Conservation (phyloP, 2,797 vertebrate genomes). For the Scolopax rusticola region DNA sequence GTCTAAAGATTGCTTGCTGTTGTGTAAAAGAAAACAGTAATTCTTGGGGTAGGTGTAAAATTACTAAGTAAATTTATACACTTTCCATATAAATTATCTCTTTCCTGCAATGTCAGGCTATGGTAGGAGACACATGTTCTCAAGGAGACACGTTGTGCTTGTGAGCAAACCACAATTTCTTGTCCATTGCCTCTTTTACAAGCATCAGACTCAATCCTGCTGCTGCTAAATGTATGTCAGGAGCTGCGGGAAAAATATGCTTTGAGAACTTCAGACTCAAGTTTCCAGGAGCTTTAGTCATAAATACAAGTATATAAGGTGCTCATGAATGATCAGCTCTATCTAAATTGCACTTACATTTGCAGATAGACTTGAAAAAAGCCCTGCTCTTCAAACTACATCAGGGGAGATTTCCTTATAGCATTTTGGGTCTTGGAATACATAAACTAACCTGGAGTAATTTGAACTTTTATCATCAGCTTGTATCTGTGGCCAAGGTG, state of each 20-base stretch:
- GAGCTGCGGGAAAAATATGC: not conserved
- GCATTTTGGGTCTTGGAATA: not conserved
- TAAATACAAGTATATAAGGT: constrained; percentile 64
- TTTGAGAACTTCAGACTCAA: constrained; percentile 62
- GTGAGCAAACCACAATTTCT: constrained; percentile 10
- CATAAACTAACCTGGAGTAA: not conserved
- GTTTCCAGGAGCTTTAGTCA: constrained; percentile 68
- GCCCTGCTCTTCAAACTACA: constrained; percentile 6
- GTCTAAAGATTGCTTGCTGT: constrained; percentile 1
- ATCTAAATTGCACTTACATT: constrained; percentile 25
- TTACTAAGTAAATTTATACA: not conserved
- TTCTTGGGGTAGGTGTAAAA: not conserved
- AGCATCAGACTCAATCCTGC: not conserved
- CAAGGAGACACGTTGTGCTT: not conserved
- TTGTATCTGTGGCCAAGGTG: not conserved
- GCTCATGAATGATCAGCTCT: constrained; percentile 56
- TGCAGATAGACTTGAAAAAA: constrained; percentile 74
- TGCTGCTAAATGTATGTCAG: not conserved
- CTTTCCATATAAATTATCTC: not conserved
- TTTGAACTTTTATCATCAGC: not conserved
- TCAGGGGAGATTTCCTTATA: not conserved
- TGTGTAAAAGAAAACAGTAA: constrained; percentile 19
- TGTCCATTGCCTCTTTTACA: constrained; percentile 35
- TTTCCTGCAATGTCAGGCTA: not conserved
- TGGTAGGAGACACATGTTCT: not conserved